Conservation (phyloP, 1,140 invertebrate genomes). For the Psilanteris sp. region DNA sequence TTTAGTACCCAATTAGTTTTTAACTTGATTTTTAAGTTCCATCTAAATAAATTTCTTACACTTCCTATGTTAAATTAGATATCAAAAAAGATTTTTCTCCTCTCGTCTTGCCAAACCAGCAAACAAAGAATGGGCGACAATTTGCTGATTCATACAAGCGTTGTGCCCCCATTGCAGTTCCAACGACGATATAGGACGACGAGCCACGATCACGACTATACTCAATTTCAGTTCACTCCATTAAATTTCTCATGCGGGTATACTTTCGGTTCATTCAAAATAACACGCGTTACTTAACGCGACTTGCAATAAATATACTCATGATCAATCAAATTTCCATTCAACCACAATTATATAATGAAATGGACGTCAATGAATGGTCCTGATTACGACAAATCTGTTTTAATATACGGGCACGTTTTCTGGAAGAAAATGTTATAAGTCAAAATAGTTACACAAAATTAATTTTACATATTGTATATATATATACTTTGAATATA, state of each 20-base stretch:
- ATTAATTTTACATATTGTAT: too few species aligned
- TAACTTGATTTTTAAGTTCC: too few species aligned
- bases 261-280: conserved; percentile 64
- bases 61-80: too few species aligned
- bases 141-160: conserved; percentile 54
- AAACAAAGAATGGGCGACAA: conserved; percentile 63
- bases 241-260: conserved; percentile 72
- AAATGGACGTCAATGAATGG: conserved; percentile 33
- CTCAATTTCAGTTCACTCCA: conserved; percentile 45
- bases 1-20: too few species aligned
- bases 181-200: conserved; percentile 7
- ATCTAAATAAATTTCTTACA: too few species aligned
- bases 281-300: conserved; percentile 25
- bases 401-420: conserved; percentile 9
- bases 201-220: conserved; percentile 8
- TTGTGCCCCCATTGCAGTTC: conserved; percentile 33
- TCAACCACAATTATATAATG: conserved; percentile 36
- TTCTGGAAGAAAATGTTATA: conserved; percentile 1
- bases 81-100: too few species aligned
- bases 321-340: conserved; percentile 53
- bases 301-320: conserved; percentile 38
- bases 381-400: conserved; percentile 22
- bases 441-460: too few species aligned
- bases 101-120: conserved; percentile 60
- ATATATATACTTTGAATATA: too few species aligned